phyloP scores from a whole-genome alignment of 2,113 vertebrate genomes.

The Cygnus atratus region DNA sequence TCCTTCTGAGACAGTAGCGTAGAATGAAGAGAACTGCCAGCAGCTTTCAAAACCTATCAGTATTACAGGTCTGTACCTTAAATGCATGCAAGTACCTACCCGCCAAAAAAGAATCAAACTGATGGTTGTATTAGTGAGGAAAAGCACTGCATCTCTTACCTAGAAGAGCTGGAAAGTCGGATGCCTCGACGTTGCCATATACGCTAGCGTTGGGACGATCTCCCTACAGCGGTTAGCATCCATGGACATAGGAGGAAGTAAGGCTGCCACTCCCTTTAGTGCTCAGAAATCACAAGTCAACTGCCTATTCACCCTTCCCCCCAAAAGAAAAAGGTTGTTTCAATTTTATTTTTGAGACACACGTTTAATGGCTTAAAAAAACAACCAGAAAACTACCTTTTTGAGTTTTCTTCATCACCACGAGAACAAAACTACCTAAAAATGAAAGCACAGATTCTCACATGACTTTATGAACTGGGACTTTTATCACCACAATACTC shows the following conservation, averaged over 20 bases:
- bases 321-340: background rate
- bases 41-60: background rate
- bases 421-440: background rate
- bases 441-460: background rate
- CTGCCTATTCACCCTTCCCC: background rate
- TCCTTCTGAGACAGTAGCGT: background rate
- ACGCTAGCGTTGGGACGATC: background rate
- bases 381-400: background rate
- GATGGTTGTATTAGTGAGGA: background rate
- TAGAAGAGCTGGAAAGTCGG: background rate
- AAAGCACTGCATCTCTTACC: background rate
- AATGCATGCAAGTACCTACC: background rate
- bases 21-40: background rate
- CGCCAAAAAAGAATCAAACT: background rate
- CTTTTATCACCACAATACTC: background rate
- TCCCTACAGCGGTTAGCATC: background rate
- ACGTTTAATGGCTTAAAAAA: background rate
- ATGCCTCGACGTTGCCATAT: rapidly evolving
- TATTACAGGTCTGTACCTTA: background rate
- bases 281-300: background rate
- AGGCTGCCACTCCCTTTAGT: background rate
- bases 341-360: background rate
- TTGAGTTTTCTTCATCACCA: background rate
- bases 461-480: background rate
- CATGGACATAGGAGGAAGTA: background rate